A percentile compares a stretch with the other conserved stretches of the same genome.
Evolutionary conservation across 2,888 invertebrate species (phyloP).

Genomic region (Steinernema hermaphroditum): DNA sequence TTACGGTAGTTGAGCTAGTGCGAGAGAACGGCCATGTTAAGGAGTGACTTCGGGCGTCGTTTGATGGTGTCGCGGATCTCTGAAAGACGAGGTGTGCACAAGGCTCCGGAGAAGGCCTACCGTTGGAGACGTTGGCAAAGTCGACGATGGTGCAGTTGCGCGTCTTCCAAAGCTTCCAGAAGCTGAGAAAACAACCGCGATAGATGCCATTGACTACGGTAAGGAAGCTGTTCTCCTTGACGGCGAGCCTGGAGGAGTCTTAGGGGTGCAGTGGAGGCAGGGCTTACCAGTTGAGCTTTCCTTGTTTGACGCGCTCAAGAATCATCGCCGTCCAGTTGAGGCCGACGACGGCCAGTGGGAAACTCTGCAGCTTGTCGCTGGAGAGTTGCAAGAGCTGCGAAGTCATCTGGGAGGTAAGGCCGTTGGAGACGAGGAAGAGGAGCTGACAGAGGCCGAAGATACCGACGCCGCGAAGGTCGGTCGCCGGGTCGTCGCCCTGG

Average conservation of each 20-base stretch:
- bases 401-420: conserved; percentile 37
- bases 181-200: conserved; percentile 42
- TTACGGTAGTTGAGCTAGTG: background rate
- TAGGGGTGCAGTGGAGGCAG: background rate
- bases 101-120: background rate
- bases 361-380: conserved; percentile 67
- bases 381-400: conserved; percentile 36
- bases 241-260: conserved; percentile 37
- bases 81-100: background rate
- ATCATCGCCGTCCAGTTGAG: conserved; percentile 71
- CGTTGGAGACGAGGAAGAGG: conserved; percentile 67
- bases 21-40: conserved; percentile 41
- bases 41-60: conserved; percentile 38
- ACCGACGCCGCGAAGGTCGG: conserved; percentile 71
- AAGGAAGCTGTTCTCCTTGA: conserved; percentile 42
- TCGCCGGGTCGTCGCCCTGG: conserved; percentile 71
- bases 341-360: conserved; percentile 71
- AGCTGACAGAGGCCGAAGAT: conserved; percentile 70
- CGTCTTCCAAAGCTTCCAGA: conserved; percentile 42
- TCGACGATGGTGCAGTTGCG: conserved; percentile 42
- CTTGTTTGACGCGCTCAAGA: conserved; percentile 70
- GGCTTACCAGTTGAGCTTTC: conserved; percentile 69
- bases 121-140: conserved; percentile 39
- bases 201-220: conserved; percentile 44
- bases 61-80: conserved; percentile 38